Evolutionary conservation across 30 jellyfish, hydroid and myxozoan species (phyloP), one percentile per base, ranked within the genome.

Genomic region (Pelagia noctiluca): DNA sequence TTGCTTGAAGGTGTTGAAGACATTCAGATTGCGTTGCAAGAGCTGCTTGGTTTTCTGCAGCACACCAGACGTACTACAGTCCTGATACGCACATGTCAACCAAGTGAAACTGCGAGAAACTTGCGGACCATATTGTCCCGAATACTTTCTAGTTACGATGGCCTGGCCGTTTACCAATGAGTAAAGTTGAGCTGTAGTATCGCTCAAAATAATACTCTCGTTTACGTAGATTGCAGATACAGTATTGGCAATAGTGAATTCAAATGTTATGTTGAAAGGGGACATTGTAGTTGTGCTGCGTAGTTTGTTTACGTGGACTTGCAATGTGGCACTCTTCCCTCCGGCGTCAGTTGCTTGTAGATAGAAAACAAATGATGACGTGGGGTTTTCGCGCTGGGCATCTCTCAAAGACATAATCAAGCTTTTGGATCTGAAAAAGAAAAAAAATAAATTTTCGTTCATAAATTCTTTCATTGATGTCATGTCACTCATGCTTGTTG

Each of bases 291-390:
- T 54, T 7, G 88, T 19, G 34, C 53, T 30, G 0, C 52, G 35
- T 13, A 60, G 53, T 54, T 60, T 38, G 19, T 18, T 60, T 18
- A 60, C 57, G 28, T 32, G 18, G 19, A 77, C 31, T 23, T 78
- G 79, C 79, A 77, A 23, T 1, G 66, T 60, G 26, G 80, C 80
- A 22, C 1, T 22, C 22, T 35, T 54, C 0, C 97, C 97, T 1
- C 84, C 50, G 0, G 74, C 22, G 62, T 92, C 98, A 21, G 83
- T 79, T 10, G 96, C 98, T 81, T 31, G 76, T 21, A 92, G 33
- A 32, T 50, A 52, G 60, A 22, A 87, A 4, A 2, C 47, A 73
- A 35, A 77, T 5, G 3, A 19, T 28, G 60, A 23, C 29, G 36
- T 76, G 22, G 42, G 48, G 10, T 62, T 26, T 16, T 23, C 19